phyloP scores from a whole-genome alignment of 2,113 vertebrate species.

The Phocoena sinus region DNA sequence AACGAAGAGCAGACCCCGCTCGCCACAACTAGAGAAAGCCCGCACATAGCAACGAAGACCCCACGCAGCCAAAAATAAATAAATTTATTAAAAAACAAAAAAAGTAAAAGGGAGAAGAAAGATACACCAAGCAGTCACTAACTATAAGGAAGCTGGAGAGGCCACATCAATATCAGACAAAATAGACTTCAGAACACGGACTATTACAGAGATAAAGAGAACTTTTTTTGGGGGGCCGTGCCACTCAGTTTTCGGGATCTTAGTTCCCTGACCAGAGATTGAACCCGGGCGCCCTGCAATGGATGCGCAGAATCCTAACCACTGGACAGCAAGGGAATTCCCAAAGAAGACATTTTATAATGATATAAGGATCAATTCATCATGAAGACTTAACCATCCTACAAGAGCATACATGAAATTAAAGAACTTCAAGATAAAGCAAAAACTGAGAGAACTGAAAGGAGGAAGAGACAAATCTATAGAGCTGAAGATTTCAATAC shows the following conservation, averaged over 20 bases:
- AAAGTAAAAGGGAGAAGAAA: background rate
- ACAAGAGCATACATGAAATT: background rate
- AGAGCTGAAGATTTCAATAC: no score
- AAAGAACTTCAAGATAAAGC: background rate
- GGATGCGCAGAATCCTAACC: no score
- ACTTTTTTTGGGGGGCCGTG: background rate
- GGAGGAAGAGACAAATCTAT: no score
- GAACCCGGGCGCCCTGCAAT: no score
- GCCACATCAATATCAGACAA: background rate
- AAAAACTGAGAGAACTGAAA: background rate
- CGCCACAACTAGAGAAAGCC: no score
- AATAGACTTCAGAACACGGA: background rate
- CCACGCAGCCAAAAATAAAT: no score
- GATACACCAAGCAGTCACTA: background rate
- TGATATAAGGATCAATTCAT: background rate
- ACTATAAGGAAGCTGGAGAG: background rate
- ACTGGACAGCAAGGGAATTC: no score
- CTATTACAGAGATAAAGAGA: background rate
- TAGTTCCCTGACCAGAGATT: no score
- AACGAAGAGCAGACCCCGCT: no score
- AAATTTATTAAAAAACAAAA: background rate
- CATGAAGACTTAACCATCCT: background rate
- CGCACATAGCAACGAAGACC: no score
- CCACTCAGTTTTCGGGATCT: no score
- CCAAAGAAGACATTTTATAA: background rate